These are phyloP conservation scores for Hypotaenidia okinawae DNA, from an alignment of 2,797 vertebrate species.

Conservation along the genomic window DNA sequence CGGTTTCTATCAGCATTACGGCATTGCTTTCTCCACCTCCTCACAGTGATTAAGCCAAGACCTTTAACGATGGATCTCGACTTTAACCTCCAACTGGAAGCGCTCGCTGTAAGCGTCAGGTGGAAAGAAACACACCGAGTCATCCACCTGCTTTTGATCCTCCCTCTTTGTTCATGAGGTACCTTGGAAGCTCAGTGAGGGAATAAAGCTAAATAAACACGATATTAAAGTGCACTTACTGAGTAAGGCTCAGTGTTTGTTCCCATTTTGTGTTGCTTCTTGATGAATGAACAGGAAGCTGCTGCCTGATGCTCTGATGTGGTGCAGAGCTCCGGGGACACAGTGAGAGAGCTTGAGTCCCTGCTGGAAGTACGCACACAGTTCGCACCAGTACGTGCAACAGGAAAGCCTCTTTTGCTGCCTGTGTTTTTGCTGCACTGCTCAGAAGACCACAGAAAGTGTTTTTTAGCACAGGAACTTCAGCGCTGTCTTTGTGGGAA, in stretches of 20 bases:
- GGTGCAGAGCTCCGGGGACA: neutral
- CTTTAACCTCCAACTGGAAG: neutral
- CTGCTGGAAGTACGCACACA: neutral
- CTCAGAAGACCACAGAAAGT: neutral
- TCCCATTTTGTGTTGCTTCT: neutral
- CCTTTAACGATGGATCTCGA: neutral
- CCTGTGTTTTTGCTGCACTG: neutral
- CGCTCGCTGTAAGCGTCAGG: rapidly evolving
- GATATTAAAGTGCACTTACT: neutral
- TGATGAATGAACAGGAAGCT: neutral
- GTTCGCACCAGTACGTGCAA: neutral
- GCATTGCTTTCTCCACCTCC: neutral
- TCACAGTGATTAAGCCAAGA: neutral
- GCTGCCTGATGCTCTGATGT: rapidly evolving
- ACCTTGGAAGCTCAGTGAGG: neutral
- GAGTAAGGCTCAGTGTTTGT: neutral
- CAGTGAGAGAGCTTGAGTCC: neutral
- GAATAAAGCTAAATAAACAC: neutral
- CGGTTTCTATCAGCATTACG: neutral
- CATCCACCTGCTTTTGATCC: neutral
- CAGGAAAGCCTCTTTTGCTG: neutral
- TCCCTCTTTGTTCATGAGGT: neutral
- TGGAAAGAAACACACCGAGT: rapidly evolving
- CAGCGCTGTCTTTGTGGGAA: neutral
- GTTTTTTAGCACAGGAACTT: neutral